These are phyloP conservation scores for Caenorhabditis tropicalis DNA, from an alignment of 1,140 invertebrate species.

Conservation along the genomic window DNA sequence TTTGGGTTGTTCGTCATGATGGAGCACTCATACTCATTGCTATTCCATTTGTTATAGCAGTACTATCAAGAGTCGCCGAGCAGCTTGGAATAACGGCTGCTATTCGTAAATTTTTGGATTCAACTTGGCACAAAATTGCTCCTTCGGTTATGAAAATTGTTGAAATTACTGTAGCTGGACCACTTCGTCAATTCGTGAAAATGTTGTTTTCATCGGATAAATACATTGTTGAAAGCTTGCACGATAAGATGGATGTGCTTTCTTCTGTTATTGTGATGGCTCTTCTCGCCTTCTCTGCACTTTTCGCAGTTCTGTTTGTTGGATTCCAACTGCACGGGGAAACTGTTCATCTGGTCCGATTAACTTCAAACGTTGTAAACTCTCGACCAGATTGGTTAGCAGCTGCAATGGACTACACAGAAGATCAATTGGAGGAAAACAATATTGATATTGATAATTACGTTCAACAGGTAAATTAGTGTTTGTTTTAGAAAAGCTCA, in stretches of 20 bases:
- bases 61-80: constrained; percentile 75
- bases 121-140: constrained; percentile 61
- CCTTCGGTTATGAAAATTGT: constrained; percentile 56
- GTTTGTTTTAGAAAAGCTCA: background rate
- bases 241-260: constrained; percentile 73
- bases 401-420: constrained; percentile 69
- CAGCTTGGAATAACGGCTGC: constrained; percentile 71
- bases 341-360: constrained; percentile 87
- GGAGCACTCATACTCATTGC: constrained; percentile 79
- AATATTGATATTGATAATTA: constrained; percentile 70
- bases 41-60: constrained; percentile 78
- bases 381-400: constrained; percentile 70
- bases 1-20: constrained; percentile 80
- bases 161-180: constrained; percentile 75
- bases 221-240: constrained; percentile 73
- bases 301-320: constrained; percentile 73
- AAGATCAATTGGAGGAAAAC: constrained; percentile 65
- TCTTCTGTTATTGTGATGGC: constrained; percentile 75
- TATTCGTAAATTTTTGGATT: constrained; percentile 67
- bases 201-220: constrained; percentile 77
- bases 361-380: constrained; percentile 83
- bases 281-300: constrained; percentile 73
- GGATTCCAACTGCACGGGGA: constrained; percentile 86
- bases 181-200: constrained; percentile 74
- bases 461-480: constrained; percentile 63